Evolutionary conservation across 1,140 invertebrate species (phyloP), one percentile per base, ranked within the genome.

Genomic region (Gonioctena quinquepunctata): DNA sequence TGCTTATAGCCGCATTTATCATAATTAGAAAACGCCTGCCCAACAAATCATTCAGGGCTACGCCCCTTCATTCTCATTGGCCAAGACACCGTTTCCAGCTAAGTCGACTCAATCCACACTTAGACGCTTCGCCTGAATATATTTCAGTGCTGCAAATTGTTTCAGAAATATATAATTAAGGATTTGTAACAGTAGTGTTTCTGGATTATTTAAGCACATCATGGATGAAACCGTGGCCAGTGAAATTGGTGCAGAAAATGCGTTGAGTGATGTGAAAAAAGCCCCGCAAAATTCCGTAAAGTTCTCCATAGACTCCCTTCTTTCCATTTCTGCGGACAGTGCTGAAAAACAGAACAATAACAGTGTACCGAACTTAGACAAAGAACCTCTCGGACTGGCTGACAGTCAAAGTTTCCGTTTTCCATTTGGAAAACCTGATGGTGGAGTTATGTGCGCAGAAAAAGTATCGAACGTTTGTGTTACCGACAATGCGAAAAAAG

Each of bases 231-330:
- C n/a, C n/a, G n/a, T n/a, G n/a, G n/a, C n/a, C n/a, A n/a, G n/a
- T n/a, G n/a, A n/a, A n/a, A n/a, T n/a, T n/a, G n/a, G n/a, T n/a
- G n/a, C 11, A n/a, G 13, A n/a, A 42, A 42, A 42, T 42, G 11
- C 33, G n/a, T n/a, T 23, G 1, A 42, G 33, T 26, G 42, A 42
- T 8, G 18, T n/a, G 23, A 59, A 42, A 42, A 60, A 21, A 16
- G 49, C 25, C 4, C 25, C 54, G 27, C 33, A 68, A 18, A 75
- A 70, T 16, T 70, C 67, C 23, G 67, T 56, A 8, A 75, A 63
- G 28, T 75, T 75, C 72, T 69, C 64, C 19, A 75, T 75, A 18
- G 73, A 75, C 23, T 72, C 73, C 5, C 28, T 74, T 18, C 49
- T 74, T 13, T 71, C 70, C 3, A 27, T 18, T n/a, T 48, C 52